Base-by-base conservation (phyloP, 2,797 vertebrate genomes). In the Poeciliopsis gracilis region DNA sequence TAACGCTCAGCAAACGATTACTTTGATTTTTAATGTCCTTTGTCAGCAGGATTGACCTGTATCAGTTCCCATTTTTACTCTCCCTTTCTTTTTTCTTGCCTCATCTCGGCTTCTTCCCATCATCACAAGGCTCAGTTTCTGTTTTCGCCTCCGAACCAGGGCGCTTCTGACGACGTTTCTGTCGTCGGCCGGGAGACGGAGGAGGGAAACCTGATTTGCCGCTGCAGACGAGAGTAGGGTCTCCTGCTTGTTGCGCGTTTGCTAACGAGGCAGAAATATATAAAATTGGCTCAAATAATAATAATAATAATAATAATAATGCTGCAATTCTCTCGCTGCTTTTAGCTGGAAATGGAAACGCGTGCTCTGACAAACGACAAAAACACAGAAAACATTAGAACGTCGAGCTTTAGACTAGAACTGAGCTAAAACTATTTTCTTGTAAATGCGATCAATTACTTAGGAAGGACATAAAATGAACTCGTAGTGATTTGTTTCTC, bases 61-160 rank as follows among this genome's bases (percentile, higher is more conserved):
- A 83, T 84, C 85, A 55, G 77, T 92, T 90, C 85, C 85, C 84
- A 46, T 88, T 89, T 88, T 91, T 66, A 73, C 73, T 61, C 59
- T 76, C 77, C 75, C 38, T 71, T 66, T 85, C 81, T 88, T 82
- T 82, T 84, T 80, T 90, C 86, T 92, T 91, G 87, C 88, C 85
- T 89, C 86, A 90, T 88, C 81, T 74, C 57, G 85, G 79, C 77
- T 81, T 91, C 78, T 84, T 73, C 80, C 82, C 33, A 25, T 84
- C 76, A 84, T 89, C 81, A 72, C 84, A 71, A 80, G 76, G 69
- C 88, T 84, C 78, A 72, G 80, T 86, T 83, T 90, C 75, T 78
- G 66, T 79, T 80, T 91, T 83, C 30, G 73, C 49, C 41, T 53
- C 53, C 8, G 2, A 53, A 25, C 0, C 20, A 51, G 33, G n/a